phyloP scores from a whole-genome alignment of 2,888 invertebrate genomes.

The Pecten maximus region DNA sequence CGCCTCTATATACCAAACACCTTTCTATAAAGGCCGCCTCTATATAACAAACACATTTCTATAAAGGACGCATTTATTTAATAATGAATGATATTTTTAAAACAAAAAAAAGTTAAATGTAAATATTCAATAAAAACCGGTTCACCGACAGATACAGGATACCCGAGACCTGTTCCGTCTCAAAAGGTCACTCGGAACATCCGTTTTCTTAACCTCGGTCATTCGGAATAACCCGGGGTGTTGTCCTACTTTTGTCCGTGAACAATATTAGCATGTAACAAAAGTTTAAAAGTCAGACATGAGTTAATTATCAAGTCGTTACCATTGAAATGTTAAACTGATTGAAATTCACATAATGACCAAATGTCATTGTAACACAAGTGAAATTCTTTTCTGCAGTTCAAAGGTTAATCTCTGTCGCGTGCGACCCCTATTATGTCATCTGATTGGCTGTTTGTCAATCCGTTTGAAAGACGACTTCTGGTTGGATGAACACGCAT shows the following conservation, averaged over 20 bases:
- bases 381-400: conserved; percentile 30
- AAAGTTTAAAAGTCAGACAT: conserved; percentile 48
- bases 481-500: conserved; percentile 44
- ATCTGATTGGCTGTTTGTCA: conserved; percentile 47
- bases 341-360: conserved; percentile 22
- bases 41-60: too few relatives aligned
- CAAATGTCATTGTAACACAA: conserved; percentile 21
- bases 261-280: conserved; percentile 44
- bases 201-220: background rate
- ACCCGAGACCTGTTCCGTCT: too few relatives aligned
- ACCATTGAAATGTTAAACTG: conserved; percentile 45
- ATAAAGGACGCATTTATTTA: too few relatives aligned
- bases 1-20: too few relatives aligned
- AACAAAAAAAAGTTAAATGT: too few relatives aligned
- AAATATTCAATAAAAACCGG: too few relatives aligned
- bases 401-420: conserved; percentile 48
- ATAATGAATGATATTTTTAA: too few relatives aligned
- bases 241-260: background rate
- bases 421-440: conserved; percentile 47
- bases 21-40: too few relatives aligned
- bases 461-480: conserved; percentile 32
- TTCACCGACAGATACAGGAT: too few relatives aligned
- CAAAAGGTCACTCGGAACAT: background rate
- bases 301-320: conserved; percentile 49
- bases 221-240: background rate